Percentiles rank a stretch among this genome's conserved stretches.
These are phyloP conservation scores for Amyelois transitella DNA, from an alignment of 1,140 invertebrate genomes.

Conservation along the genomic window DNA sequence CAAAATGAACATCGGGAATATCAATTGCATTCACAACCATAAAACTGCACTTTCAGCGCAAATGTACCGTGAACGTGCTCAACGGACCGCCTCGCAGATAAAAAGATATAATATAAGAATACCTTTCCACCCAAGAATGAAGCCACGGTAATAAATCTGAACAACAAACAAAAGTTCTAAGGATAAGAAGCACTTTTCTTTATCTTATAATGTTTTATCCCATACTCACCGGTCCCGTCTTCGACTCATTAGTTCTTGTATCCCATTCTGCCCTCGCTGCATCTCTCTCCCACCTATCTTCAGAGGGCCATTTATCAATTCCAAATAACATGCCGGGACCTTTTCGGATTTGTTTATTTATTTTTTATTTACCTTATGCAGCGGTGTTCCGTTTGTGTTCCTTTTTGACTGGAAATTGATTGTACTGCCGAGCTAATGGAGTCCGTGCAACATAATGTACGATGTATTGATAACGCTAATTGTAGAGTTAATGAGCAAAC, in stretches of 20 bases:
- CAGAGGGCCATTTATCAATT: conserved; percentile 71
- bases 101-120: conserved; percentile 24
- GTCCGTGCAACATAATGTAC: conserved; percentile 46
- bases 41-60: conserved; percentile 25
- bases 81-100: conserved; percentile 26
- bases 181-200: conserved; percentile 60
- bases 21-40: conserved; percentile 34
- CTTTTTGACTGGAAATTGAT: conserved; percentile 65
- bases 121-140: conserved; percentile 3
- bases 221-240: conserved; percentile 40
- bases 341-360: conserved; percentile 64
- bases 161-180: conserved; percentile 36
- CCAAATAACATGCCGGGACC: conserved; percentile 68
- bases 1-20: conserved; percentile 17
- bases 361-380: conserved; percentile 70
- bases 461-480: conserved; percentile 62
- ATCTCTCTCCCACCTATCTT: conserved; percentile 51
- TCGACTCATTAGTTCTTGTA: conserved; percentile 55
- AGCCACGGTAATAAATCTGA: conserved; percentile 25
- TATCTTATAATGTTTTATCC: conserved; percentile 54
- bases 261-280: conserved; percentile 49
- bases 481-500: conserved; percentile 45
- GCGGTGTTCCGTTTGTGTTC: conserved; percentile 51
- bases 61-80: conserved; percentile 42
- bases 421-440: conserved; percentile 66